Evolutionary conservation across 2,113 vertebrate species (phyloP).

Genomic region (Hylia prasina): DNA sequence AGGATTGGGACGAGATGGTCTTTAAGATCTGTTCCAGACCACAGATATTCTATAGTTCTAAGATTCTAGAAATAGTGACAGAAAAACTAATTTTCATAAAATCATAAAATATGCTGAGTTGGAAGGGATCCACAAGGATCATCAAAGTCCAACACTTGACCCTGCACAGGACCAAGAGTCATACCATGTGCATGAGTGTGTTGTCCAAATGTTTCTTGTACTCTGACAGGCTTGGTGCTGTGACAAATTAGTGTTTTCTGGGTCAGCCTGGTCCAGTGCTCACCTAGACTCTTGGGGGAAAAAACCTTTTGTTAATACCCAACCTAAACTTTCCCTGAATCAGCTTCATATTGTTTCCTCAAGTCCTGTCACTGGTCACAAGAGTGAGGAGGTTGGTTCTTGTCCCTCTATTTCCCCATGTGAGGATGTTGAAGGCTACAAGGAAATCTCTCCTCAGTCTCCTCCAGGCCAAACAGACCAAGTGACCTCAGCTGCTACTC

Average conservation of each 20-base stretch:
- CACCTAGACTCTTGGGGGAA: no score
- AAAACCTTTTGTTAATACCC: not conserved
- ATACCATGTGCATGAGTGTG: fast-evolving
- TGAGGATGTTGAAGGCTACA: not conserved
- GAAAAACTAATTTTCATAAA: not conserved
- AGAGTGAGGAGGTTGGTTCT: not conserved
- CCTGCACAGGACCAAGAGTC: not conserved
- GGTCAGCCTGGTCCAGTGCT: not conserved
- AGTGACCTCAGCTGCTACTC: fast-evolving
- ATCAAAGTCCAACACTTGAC: no score
- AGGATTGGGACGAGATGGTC: no score
- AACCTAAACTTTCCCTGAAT: not conserved
- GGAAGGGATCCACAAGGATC: not conserved
- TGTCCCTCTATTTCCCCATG: not conserved
- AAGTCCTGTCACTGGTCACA: not conserved
- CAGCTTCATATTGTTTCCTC: not conserved
- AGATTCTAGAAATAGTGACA: not conserved
- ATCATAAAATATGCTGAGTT: not conserved
- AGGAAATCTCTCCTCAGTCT: not conserved
- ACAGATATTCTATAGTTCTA: not conserved
- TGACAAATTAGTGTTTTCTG: not conserved
- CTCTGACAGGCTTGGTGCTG: not conserved
- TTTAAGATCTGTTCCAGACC: not conserved
- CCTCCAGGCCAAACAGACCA: not conserved
- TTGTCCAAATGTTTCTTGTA: not conserved